These are phyloP conservation scores for Acanthis flammea DNA, from an alignment of 2,797 vertebrate species.

Conservation along the genomic window DNA sequence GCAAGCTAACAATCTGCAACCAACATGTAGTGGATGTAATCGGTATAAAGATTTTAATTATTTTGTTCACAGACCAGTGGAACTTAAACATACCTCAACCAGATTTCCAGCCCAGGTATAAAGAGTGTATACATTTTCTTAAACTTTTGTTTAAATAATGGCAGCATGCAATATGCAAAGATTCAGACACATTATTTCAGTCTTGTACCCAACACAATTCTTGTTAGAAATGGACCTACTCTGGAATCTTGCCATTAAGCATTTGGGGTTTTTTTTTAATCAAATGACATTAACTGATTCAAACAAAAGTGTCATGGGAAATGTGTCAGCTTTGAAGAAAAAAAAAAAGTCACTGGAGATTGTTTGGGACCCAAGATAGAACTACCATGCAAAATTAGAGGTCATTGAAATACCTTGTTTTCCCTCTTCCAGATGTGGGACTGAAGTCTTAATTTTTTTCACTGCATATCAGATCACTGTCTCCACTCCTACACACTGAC, in stretches of 20 bases:
- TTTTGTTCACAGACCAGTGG: background rate
- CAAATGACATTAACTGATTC: background rate
- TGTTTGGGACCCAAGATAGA: background rate
- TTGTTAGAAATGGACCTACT: background rate
- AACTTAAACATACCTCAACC: background rate
- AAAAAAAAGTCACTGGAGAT: background rate
- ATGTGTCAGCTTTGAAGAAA: background rate
- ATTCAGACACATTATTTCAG: background rate
- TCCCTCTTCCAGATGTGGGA: background rate
- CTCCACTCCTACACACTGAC: background rate
- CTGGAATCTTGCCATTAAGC: background rate
- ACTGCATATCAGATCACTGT: background rate
- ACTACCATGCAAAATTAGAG: background rate
- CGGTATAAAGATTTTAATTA: background rate
- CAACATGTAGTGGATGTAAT: background rate
- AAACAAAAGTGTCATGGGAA: background rate
- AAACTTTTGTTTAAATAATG: background rate
- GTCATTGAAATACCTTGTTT: background rate
- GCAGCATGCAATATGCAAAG: background rate
- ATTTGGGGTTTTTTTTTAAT: background rate
- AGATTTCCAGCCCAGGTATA: background rate
- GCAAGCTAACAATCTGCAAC: background rate
- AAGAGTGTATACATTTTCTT: background rate
- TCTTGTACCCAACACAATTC: background rate
- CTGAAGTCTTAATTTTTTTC: background rate